Base-by-base conservation (phyloP, 2,888 invertebrate species). In the Brenthis ino region DNA sequence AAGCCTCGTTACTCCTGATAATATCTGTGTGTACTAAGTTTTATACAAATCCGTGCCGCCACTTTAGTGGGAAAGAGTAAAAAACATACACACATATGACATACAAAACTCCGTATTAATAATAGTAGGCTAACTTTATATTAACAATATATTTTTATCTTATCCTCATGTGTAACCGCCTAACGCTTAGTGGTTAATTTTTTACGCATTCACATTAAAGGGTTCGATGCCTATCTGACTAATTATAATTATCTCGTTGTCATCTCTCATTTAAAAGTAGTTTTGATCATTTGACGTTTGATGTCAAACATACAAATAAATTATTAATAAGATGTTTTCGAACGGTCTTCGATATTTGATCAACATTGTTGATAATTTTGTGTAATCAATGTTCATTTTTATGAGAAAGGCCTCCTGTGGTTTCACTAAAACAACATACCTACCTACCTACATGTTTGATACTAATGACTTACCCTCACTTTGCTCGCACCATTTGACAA, bases 211-310 rank as follows among this genome's bases (percentile, higher is more conserved):
- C 57, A 68, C 69, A 63, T 70, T 20, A 68, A 68, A 67, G 68
- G 56, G 65, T 61, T 74, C 70, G 72, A 74, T 74, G 60, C 65
- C 67, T 70, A 72, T 75, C 74, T 71, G 20, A 48, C 57, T 75
- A 73, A 75, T 75, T 72, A 75, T 72, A 71, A 58, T 67, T 72
- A 73, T 75, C 72, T 69, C 33, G 68, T 67, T 72, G 71, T 71
- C 72, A 73, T 75, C 72, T 72, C 63, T 50, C 54, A 63, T 74
- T 72, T 57, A 57, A 64, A 64, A 67, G 53, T 48, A 71, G 50
- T 28, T n/a, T 14, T 50, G 28, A 43, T 8, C 37, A 11, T 57
- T 64, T 57, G 48, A 56, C n/a, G 6, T 64, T 56, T 57, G 48
- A 65, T 50, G 37, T 20, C 2, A 20, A 57, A n/a, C 51, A 57